These are phyloP conservation scores for Monarcha castaneiventris DNA, from an alignment of 2,113 vertebrate species.

Conservation along the genomic window DNA sequence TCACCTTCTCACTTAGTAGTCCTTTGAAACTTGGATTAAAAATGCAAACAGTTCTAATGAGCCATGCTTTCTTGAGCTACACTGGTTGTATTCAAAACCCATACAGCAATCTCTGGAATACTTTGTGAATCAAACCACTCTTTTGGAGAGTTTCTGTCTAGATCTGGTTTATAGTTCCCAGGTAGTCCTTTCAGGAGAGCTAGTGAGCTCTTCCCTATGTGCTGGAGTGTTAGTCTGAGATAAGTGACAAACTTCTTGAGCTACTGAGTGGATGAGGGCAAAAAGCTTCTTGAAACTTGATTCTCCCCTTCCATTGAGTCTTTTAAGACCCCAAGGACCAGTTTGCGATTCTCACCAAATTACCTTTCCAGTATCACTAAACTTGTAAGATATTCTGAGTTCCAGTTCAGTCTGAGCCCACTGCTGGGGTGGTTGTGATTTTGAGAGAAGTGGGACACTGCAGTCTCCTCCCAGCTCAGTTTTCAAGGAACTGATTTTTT, in stretches of 20 bases:
- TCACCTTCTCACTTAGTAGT: background rate
- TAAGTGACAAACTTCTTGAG: background rate
- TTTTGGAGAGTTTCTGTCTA: background rate
- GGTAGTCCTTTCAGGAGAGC: background rate
- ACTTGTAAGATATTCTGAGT: background rate
- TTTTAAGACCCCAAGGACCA: background rate
- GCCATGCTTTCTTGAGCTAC: background rate
- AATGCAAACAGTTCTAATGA: background rate
- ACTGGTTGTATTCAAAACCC: background rate
- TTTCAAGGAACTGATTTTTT: background rate
- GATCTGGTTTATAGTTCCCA: background rate
- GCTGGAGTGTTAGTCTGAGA: background rate
- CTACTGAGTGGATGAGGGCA: background rate
- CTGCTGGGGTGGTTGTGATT: background rate
- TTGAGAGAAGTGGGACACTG: background rate
- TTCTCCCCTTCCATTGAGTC: background rate
- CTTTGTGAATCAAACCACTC: background rate
- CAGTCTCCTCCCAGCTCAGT: background rate
- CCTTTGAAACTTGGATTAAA: conserved; percentile 12
- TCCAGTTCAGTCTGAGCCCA: background rate
- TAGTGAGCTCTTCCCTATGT: background rate
- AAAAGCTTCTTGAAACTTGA: background rate
- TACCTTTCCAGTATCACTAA: background rate
- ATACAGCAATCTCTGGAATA: background rate
- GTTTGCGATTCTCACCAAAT: background rate